Evolutionary conservation across 2,113 vertebrate genomes (phyloP).

Genomic region (Nerophis lumbriciformis): DNA sequence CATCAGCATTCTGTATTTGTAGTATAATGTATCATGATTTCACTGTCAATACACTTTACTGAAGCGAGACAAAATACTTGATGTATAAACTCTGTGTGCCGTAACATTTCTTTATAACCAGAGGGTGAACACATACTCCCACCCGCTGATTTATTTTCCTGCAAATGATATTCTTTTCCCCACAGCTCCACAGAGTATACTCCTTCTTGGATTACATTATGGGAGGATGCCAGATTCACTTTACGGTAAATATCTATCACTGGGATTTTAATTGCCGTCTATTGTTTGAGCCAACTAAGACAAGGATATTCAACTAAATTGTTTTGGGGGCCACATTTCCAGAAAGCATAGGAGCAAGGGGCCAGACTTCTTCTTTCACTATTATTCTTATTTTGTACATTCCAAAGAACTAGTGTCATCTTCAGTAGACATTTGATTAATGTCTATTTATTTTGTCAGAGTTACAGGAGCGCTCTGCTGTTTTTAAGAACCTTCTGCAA

Average conservation of each 20-base stretch:
- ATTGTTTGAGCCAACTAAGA: background rate
- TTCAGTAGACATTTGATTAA: no score
- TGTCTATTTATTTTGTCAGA: no score
- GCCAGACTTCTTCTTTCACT: no score
- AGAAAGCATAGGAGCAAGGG: no score
- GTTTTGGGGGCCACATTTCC: no score
- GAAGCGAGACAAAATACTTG: background rate
- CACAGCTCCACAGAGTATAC: conserved; percentile 89
- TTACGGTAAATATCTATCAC: conserved; percentile 78
- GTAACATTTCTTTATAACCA: background rate
- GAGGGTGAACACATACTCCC: conserved; percentile 11
- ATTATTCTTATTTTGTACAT: no score
- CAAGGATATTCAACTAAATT: no score
- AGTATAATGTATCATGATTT: background rate
- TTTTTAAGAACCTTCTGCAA: no score
- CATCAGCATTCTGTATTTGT: background rate
- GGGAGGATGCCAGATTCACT: conserved; percentile 97
- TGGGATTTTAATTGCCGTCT: conserved; percentile 8
- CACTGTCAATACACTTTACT: background rate
- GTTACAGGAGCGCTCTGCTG: no score
- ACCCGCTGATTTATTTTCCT: conserved; percentile 15
- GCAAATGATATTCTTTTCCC: conserved; percentile 5
- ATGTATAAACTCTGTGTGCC: background rate
- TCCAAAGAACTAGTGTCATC: no score
- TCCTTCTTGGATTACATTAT: conserved; percentile 97